Evolutionary conservation across 2,113 vertebrate genomes (phyloP).

Genomic region (Antechinus flavipes): DNA sequence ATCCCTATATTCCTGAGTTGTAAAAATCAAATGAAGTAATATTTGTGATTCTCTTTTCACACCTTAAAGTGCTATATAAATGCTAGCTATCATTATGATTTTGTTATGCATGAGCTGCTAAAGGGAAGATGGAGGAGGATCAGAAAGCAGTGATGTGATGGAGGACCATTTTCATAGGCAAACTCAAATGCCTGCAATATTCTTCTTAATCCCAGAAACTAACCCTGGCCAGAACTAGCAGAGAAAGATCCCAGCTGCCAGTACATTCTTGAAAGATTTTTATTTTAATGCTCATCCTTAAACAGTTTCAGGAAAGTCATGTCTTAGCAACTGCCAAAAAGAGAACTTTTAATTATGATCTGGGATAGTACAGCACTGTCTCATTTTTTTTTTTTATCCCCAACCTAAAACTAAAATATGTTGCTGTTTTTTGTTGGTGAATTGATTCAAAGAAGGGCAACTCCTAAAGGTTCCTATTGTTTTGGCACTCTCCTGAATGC

Average conservation of each 20-base stretch:
- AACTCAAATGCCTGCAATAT: neutral
- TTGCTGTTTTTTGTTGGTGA: conserved; percentile 68
- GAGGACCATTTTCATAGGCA: neutral
- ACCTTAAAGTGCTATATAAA: neutral
- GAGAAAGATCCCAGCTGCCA: neutral
- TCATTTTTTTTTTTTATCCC: conserved; percentile 59
- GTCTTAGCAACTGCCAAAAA: conserved; percentile 56
- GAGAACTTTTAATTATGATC: conserved; percentile 66
- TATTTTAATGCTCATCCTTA: conserved; percentile 57
- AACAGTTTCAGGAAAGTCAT: conserved; percentile 60
- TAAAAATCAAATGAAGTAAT: neutral
- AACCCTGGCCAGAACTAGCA: neutral
- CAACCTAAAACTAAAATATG: conserved; percentile 58
- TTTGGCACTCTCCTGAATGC: conserved; percentile 9
- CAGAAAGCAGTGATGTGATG: neutral
- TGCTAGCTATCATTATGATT: neutral
- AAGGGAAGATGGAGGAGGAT: neutral
- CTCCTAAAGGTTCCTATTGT: conserved; percentile 48
- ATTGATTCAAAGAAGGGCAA: conserved; percentile 46
- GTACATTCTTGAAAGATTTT: conserved; percentile 50
- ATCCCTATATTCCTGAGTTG: neutral
- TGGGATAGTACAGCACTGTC: conserved; percentile 57
- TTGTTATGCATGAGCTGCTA: neutral
- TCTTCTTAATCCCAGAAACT: neutral
- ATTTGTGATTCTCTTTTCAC: neutral